Evolutionary conservation across 2,797 vertebrate species (phyloP).

Genomic region (Myioborus miniatus): DNA sequence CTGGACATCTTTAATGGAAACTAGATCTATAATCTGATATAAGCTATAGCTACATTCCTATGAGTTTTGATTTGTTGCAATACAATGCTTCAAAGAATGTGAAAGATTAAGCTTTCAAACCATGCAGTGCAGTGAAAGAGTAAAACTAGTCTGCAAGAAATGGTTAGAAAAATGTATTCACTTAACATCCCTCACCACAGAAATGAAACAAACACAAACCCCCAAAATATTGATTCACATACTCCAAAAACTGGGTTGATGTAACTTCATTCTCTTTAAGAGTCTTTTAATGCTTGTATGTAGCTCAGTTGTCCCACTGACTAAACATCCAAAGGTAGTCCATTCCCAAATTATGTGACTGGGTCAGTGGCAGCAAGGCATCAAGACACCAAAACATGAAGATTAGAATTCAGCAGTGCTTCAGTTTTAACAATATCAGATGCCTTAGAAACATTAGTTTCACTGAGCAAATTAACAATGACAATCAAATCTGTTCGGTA

Average conservation of each 20-base stretch:
- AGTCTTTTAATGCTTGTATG: background rate
- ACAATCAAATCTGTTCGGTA: background rate
- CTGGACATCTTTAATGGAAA: background rate
- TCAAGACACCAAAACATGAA: background rate
- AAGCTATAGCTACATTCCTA: background rate
- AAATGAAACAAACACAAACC: background rate
- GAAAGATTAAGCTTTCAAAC: background rate
- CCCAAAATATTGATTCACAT: background rate
- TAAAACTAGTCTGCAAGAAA: background rate
- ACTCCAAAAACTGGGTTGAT: background rate
- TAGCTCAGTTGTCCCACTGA: background rate
- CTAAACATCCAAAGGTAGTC: background rate
- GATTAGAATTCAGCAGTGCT: background rate
- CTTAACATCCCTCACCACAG: background rate
- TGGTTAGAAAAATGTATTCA: background rate
- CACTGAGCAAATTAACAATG: background rate
- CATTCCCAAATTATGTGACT: background rate
- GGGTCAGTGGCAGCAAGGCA: background rate
- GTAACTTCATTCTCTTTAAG: background rate
- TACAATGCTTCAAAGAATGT: background rate
- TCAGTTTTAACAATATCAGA: background rate
- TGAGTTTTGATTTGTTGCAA: background rate
- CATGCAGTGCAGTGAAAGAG: background rate
- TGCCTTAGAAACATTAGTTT: background rate
- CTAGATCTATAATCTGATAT: background rate